These are phyloP conservation scores for Lasioglossum marginatum DNA, from an alignment of 2,888 invertebrate species.

Conservation along the genomic window DNA sequence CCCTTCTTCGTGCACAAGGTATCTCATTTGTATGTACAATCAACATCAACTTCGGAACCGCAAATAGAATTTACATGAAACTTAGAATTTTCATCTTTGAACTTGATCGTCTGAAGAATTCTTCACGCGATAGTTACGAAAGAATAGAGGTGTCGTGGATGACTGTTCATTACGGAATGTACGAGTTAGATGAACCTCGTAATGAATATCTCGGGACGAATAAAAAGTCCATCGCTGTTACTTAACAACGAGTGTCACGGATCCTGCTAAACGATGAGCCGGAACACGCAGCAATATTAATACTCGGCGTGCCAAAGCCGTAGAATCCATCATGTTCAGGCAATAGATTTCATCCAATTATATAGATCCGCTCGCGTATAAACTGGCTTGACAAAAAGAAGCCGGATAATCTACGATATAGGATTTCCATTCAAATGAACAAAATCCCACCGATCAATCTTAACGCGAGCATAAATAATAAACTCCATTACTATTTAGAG, in stretches of 20 bases:
- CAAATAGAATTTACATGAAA: no score
- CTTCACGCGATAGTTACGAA: neutral
- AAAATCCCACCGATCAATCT: conserved; percentile 1
- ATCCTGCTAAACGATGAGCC: neutral
- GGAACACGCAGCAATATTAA: no score
- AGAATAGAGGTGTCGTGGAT: neutral
- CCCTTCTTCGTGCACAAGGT: neutral
- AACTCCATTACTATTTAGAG: neutral
- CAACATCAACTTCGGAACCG: neutral
- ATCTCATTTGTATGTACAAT: neutral
- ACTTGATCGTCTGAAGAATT: neutral
- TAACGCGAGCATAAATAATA: neutral
- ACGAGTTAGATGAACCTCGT: neutral
- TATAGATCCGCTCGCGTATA: conserved; percentile 41
- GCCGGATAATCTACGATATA: neutral
- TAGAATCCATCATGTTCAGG: neutral
- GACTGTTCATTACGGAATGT: neutral
- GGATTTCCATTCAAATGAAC: neutral
- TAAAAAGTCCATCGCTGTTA: neutral
- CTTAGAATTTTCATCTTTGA: no score
- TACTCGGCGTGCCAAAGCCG: neutral
- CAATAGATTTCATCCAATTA: conserved; percentile 63
- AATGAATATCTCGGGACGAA: neutral
- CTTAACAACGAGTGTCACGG: conserved; percentile 1
- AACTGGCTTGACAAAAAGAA: neutral